Evolutionary conservation across 2,113 vertebrate species (phyloP).

Genomic region (Catharus bicknelli): DNA sequence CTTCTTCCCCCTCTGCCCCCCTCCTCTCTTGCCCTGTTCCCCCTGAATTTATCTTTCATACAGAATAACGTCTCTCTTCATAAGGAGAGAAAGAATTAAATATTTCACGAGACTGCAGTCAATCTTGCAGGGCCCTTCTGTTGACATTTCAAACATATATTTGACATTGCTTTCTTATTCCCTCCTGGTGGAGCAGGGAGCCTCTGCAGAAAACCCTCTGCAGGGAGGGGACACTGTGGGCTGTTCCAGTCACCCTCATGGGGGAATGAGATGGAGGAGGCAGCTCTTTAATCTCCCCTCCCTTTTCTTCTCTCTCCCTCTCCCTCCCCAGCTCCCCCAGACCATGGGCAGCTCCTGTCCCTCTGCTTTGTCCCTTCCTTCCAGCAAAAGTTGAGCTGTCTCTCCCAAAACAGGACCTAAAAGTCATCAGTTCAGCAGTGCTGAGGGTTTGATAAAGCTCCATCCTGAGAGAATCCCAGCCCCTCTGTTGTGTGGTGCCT

Average conservation of each 20-base stretch:
- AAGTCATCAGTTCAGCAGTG: not conserved
- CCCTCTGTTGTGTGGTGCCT: not conserved
- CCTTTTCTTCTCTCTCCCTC: not conserved
- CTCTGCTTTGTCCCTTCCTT: not conserved
- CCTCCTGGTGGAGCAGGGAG: not conserved
- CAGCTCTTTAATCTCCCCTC: not conserved
- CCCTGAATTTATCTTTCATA: slow-evolving; percentile 50
- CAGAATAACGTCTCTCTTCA: slow-evolving; percentile 37
- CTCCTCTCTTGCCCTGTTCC: not conserved
- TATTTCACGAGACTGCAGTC: slow-evolving; percentile 60
- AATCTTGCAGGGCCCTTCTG: slow-evolving; percentile 45
- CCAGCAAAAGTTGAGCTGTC: not conserved
- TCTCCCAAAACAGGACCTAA: not conserved
- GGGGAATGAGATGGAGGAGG: not conserved
- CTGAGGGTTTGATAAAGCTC: not conserved
- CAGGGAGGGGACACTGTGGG: not conserved
- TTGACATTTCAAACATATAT: slow-evolving; percentile 54
- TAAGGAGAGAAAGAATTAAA: slow-evolving; percentile 57
- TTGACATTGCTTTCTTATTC: slow-evolving; percentile 53
- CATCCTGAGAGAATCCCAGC: not conserved
- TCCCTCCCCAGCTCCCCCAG: not conserved
- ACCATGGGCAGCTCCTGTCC: not conserved
- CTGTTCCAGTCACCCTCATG: not conserved
- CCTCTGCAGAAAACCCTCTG: not conserved
- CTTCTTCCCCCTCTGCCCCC: not conserved